Evolutionary conservation across 2,797 vertebrate genomes (phyloP).

Genomic region (Decapterus maruadsi): DNA sequence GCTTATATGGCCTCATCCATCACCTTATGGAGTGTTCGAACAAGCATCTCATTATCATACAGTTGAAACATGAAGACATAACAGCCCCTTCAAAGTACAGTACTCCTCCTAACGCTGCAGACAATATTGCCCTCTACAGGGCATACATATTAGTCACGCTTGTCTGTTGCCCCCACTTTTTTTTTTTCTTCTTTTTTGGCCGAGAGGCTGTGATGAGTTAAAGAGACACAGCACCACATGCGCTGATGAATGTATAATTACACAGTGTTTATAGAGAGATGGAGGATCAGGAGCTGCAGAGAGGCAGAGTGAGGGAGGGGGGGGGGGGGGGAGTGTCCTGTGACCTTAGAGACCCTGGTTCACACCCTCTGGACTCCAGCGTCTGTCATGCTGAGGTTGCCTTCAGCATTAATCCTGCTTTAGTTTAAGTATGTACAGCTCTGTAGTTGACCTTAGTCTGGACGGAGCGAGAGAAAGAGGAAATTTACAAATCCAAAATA

Average conservation of each 20-base stretch:
- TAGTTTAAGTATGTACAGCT: neutral
- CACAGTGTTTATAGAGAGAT: slow-evolving; percentile 8
- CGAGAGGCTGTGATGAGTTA: slow-evolving; percentile 35
- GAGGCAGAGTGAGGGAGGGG: neutral
- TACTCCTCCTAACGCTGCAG: slow-evolving; percentile 56
- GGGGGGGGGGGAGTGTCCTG: neutral
- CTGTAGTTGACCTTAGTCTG: slow-evolving; percentile 2
- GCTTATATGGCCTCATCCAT: slow-evolving; percentile 21
- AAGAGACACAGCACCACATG: slow-evolving; percentile 32
- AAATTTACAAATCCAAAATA: neutral
- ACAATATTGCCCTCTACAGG: slow-evolving; percentile 88
- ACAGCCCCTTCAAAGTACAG: slow-evolving; percentile 47
- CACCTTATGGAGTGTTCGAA: slow-evolving; percentile 9
- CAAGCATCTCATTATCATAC: slow-evolving; percentile 52
- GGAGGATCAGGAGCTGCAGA: slow-evolving; percentile 5
- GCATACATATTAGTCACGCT: slow-evolving; percentile 74
- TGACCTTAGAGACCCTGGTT: slow-evolving; percentile 7
- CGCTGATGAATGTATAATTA: slow-evolving; percentile 40
- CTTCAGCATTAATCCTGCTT: slow-evolving; percentile 2
- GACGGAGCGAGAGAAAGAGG: neutral
- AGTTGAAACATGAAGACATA: slow-evolving; percentile 57
- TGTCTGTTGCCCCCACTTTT: slow-evolving; percentile 45
- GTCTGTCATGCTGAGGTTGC: slow-evolving; percentile 5
- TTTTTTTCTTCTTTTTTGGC: neutral
- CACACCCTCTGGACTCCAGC: slow-evolving; percentile 16